These are phyloP conservation scores for Drosophila pseudoobscura DNA, from an alignment of 1,140 invertebrate species.

Conservation along the genomic window DNA sequence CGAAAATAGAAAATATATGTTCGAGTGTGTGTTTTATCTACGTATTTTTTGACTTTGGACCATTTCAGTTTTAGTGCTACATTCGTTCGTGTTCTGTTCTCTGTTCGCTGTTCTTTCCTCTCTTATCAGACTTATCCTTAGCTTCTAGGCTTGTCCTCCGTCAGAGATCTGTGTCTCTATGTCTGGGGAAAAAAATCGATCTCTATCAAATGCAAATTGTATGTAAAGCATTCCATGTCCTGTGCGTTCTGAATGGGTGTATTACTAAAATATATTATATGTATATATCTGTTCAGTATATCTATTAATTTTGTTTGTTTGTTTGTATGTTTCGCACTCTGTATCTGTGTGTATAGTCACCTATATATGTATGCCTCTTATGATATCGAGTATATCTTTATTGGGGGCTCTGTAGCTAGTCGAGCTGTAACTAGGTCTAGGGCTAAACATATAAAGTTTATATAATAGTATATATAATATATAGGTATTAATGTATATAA, in stretches of 20 bases:
- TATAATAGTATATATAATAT: constrained; percentile 38
- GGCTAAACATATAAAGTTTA: constrained; percentile 44
- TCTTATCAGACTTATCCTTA: constrained; percentile 68
- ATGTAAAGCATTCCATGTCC: constrained; percentile 71
- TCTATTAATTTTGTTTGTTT: constrained; percentile 1
- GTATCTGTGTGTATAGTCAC: constrained; percentile 3
- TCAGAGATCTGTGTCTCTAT: constrained; percentile 15
- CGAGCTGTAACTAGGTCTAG: constrained; percentile 33
- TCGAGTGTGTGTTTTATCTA: constrained; percentile 16
- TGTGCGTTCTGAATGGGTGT: constrained; percentile 68
- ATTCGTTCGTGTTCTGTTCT: constrained; percentile 20
- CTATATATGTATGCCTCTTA: constrained; percentile 19
- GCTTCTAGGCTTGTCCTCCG: constrained; percentile 6
- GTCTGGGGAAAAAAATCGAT: constrained; percentile 61
- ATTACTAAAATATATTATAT: constrained; percentile 69
- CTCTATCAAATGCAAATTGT: constrained; percentile 69
- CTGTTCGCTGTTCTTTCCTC: constrained; percentile 1
- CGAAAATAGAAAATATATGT: constrained; percentile 37
- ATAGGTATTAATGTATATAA: constrained; percentile 51
- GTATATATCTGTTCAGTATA: constrained; percentile 20
- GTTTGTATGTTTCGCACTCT: constrained; percentile 30
- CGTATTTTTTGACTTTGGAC: constrained; percentile 68
- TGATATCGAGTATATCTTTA: constrained; percentile 43
- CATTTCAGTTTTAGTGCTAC: constrained; percentile 66
- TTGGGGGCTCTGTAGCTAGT: constrained; percentile 10